Evolutionary conservation across 1,140 invertebrate species (phyloP).

Genomic region (Bradysia coprophila): DNA sequence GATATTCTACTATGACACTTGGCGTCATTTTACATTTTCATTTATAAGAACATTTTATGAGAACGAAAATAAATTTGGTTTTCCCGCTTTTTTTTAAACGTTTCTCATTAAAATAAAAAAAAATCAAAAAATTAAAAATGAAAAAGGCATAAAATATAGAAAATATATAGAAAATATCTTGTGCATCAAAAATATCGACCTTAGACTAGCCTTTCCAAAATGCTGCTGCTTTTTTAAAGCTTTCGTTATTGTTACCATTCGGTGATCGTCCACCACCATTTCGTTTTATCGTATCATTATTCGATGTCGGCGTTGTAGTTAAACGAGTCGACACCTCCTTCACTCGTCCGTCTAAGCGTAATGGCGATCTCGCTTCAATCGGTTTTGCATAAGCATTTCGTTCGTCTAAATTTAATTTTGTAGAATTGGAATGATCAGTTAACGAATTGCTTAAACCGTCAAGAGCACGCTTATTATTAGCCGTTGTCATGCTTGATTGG

Average conservation of each 20-base stretch:
- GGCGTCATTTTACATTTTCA: too few relatives aligned
- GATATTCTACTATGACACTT: too few relatives aligned
- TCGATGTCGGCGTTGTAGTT: conserved; percentile 9
- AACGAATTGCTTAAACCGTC: neutral
- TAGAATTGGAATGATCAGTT: neutral
- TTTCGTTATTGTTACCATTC: neutral
- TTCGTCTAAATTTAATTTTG: neutral
- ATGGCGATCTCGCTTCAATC: conserved; percentile 11
- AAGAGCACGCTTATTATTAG: neutral
- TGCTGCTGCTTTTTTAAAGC: neutral
- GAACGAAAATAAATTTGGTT: too few relatives aligned
- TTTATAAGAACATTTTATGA: too few relatives aligned
- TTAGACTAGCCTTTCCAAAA: conserved; percentile 1
- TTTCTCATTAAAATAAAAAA: neutral
- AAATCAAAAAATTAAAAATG: neutral
- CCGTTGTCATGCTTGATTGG: neutral
- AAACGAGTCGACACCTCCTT: conserved; percentile 18
- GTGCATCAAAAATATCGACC: neutral
- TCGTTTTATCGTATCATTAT: too few relatives aligned
- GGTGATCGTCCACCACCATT: too few relatives aligned
- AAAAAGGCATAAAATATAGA: neutral
- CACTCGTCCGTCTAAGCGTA: conserved; percentile 20
- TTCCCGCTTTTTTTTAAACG: neutral
- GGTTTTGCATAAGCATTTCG: neutral
- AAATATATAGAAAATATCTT: neutral